Base-by-base conservation (phyloP, 2,113 vertebrate species). In the Chaenocephalus aceratus region DNA sequence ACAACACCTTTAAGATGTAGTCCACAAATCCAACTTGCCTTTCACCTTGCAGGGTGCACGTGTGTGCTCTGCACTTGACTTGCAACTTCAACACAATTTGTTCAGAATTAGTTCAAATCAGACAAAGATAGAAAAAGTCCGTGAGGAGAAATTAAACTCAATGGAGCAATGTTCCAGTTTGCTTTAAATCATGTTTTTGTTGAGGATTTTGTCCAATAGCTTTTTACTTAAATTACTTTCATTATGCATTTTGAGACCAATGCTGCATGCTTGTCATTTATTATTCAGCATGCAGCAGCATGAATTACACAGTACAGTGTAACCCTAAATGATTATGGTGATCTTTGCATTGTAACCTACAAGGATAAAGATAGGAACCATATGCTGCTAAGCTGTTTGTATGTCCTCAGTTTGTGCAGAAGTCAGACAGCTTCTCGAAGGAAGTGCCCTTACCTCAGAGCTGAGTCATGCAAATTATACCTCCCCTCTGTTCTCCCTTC, bases 381-480 rank as follows among this genome's bases (percentile, higher is more conserved):
- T 12, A 77, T 69, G 57, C 46, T 45, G 16, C 5, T 14, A 8
- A 62, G 51, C 21, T 82, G 46, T 71, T 67, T 63, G 74, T 13
- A 56, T 49, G 46, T 61, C n/a, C 16, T 14, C n/a, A 75, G 60
- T 71, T 4, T 41, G 52, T 70, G 73, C 72, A 64, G 49, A n/a
- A 70, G 51, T 11, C 48, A 53, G 9, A 51, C 69, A 63, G 64
- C 69, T 67, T 57, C 54, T 5, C 4, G 10, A 7, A 81, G 63
- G 83, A 86, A 88, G n/a, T 88, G 77, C 52, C 66, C 62, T 76
- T 79, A 87, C 66, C 67, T 83, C 83, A 86, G 80, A 86, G 71
- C 77, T 75, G 88, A 88, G 77, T 84, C 85, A 88, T 77, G 75
- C 63, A 84, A 84, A 81, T 86, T 70, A 84, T 66, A 58, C 73